These are phyloP conservation scores for Imbricaverruca yamaguchii DNA, from an alignment of 2,888 invertebrate genomes.

Conservation along the genomic window DNA sequence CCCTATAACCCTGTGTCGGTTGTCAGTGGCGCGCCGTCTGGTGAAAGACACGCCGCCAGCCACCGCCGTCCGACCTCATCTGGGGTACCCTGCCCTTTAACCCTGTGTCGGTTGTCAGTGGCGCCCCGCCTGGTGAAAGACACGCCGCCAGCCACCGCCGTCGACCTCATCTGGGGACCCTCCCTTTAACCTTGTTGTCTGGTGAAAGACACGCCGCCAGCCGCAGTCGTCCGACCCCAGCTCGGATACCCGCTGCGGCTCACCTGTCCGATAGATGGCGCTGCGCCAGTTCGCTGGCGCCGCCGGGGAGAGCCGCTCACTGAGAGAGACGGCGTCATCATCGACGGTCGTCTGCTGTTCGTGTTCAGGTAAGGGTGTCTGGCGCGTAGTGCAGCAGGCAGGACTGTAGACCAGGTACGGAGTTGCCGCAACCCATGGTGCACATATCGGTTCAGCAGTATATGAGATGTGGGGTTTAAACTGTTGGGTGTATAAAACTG, in stretches of 20 bases:
- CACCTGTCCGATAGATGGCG: not conserved
- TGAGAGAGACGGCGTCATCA: not conserved
- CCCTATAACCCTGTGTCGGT: too few species aligned
- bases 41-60: not conserved
- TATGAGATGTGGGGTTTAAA: too few species aligned
- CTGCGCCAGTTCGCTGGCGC: not conserved
- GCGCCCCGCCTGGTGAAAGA: not conserved
- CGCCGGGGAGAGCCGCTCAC: not conserved
- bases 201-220: not conserved
- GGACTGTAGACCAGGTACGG: too few species aligned
- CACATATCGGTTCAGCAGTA: too few species aligned
- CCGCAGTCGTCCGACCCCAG: not conserved
- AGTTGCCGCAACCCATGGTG: too few species aligned
- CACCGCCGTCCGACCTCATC: not conserved
- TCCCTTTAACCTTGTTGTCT: not conserved
- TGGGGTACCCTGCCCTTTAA: too few species aligned
- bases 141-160: not conserved
- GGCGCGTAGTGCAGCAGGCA: too few species aligned
- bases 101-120: not conserved
- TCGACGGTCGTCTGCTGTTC: not conserved
- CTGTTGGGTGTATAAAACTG: too few species aligned
- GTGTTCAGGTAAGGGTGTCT: not conserved
- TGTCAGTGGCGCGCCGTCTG: not conserved
- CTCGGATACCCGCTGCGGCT: conserved; percentile 8
- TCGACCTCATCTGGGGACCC: not conserved